Percentiles rank a stretch among this genome's conserved stretches.
phyloP scores from a whole-genome alignment of 2,113 vertebrate genomes.

The Merops nubicus region DNA sequence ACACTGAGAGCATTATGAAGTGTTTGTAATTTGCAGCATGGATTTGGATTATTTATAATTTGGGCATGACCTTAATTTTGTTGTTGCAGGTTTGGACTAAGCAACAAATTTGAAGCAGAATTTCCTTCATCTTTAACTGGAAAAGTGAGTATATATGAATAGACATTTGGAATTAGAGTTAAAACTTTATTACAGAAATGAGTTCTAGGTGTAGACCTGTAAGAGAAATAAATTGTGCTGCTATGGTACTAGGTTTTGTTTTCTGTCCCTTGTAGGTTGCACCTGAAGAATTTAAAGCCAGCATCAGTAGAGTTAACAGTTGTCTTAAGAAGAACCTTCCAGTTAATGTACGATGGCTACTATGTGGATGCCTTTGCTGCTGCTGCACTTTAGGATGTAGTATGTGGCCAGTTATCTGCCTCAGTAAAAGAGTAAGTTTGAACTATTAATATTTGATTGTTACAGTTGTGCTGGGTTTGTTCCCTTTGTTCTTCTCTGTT shows the following conservation, averaged over 20 bases:
- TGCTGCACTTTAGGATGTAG: constrained; percentile 98
- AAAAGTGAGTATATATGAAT: constrained; percentile 83
- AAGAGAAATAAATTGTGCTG: not conserved
- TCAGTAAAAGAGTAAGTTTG: constrained; percentile 97
- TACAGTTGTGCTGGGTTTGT: not conserved
- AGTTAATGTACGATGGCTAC: constrained; percentile 95
- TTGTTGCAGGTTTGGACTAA: constrained; percentile 91
- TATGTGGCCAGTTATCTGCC: constrained; percentile 99
- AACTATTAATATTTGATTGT: not conserved
- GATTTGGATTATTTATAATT: not conserved
- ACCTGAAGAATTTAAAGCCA: constrained; percentile 98
- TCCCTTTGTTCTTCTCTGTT: not conserved
- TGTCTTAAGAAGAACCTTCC: constrained; percentile 97
- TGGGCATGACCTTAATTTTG: constrained; percentile 9
- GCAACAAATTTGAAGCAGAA: constrained; percentile 99
- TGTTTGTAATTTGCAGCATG: not conserved
- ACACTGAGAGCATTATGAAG: not conserved
- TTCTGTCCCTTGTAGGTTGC: constrained; percentile 82
- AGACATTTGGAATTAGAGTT: not conserved
- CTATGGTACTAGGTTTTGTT: not conserved
- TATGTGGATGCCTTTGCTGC: constrained; percentile 98
- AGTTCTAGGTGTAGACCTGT: not conserved
- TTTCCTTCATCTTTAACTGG: constrained; percentile 97
- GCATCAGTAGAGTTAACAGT: constrained; percentile 94
- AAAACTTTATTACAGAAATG: not conserved